These are phyloP conservation scores for Echinometra lucunter DNA, from an alignment of 53 echinoderm and acorn worm genomes.

Conservation along the genomic window DNA sequence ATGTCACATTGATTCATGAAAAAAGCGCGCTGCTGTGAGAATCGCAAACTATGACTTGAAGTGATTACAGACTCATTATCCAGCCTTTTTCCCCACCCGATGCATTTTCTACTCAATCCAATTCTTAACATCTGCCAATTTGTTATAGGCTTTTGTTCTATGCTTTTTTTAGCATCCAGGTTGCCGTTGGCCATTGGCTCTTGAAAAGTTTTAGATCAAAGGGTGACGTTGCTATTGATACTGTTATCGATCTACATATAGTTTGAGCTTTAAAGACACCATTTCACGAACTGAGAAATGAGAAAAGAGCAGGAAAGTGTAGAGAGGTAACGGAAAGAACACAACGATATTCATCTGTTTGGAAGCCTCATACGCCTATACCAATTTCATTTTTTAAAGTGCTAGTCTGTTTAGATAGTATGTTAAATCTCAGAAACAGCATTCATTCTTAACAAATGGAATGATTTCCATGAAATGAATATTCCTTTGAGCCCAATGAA, in stretches of 20 bases:
- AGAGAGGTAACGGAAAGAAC: no score
- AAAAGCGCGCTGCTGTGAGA: not conserved
- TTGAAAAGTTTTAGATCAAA: not conserved
- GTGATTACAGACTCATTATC: not conserved
- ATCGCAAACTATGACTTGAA: not conserved
- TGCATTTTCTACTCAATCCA: not conserved
- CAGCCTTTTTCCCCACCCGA: not conserved
- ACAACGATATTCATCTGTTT: not conserved
- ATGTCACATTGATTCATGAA: not conserved
- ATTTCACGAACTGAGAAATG: not conserved
- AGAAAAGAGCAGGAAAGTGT: no score
- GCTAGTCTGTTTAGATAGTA: not conserved
- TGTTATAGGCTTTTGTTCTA: not conserved
- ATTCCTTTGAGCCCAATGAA: not conserved
- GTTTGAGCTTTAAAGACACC: not conserved
- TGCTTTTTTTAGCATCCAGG: not conserved
- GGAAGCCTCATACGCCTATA: not conserved
- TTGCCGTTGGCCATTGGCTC: not conserved
- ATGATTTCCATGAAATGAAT: not conserved
- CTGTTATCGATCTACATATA: not conserved
- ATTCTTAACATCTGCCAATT: constrained; percentile 15
- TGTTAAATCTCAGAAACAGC: not conserved
- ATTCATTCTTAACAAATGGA: not conserved
- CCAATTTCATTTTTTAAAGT: not conserved
- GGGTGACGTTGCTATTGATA: not conserved